Evolutionary conservation across 37 sponge, comb jelly and placozoan genomes (phyloP).

Genomic region (Chondrosia reniformis): DNA sequence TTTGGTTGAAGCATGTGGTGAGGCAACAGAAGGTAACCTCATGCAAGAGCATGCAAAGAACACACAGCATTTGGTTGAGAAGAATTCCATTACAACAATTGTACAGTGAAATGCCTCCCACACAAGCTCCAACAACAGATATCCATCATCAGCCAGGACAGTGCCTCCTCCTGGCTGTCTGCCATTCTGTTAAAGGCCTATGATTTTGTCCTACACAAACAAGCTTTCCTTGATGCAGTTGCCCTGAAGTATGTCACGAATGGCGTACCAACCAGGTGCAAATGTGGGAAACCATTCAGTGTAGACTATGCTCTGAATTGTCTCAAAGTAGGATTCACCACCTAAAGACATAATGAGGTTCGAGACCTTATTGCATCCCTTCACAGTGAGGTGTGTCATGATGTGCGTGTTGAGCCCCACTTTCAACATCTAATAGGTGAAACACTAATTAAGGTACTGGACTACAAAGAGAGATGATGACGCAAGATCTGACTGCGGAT

Average conservation of each 20-base stretch:
- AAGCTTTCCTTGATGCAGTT: constrained; percentile 4
- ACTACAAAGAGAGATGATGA: neutral
- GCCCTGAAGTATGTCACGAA: neutral
- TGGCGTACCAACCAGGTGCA: neutral
- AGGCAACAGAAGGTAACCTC: no score
- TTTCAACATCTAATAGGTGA: no score
- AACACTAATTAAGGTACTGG: no score
- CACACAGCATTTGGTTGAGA: no score
- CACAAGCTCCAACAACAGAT: neutral
- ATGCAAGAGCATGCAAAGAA: no score
- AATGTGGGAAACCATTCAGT: no score
- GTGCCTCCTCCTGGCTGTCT: no score
- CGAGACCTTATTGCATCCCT: neutral
- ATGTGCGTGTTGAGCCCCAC: no score
- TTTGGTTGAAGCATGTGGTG: no score
- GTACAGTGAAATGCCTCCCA: constrained; percentile 1
- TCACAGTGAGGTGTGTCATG: neutral
- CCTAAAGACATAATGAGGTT: neutral
- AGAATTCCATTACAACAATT: no score
- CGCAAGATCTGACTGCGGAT: neutral
- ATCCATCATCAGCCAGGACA: neutral
- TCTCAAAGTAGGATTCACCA: constrained; percentile 9
- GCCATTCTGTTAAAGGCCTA: neutral
- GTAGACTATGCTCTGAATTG: constrained; percentile 8
- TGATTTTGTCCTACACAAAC: constrained; percentile 1